A percentile compares a stretch with the other conserved stretches of the same genome.
Conservation (phyloP, 2,113 vertebrate genomes). For the Lagopus leucura region DNA sequence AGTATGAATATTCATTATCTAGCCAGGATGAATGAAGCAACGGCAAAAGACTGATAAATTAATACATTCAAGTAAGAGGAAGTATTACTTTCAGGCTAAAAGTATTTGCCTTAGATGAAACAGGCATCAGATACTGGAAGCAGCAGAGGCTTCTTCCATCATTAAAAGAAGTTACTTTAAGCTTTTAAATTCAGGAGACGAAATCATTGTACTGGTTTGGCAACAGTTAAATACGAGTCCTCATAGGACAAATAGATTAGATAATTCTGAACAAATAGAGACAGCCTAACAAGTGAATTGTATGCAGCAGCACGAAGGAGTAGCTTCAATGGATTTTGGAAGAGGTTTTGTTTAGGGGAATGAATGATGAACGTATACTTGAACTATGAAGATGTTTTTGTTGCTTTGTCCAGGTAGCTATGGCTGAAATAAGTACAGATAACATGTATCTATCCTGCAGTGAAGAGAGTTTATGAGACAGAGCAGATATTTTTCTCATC, state of each 20-base stretch:
- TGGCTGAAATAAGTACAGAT: neutral
- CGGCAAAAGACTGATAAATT: slow-evolving; percentile 24
- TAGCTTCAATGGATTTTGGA: neutral
- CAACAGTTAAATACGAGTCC: neutral
- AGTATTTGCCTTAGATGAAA: slow-evolving; percentile 22
- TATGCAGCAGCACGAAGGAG: neutral
- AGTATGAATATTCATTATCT: slow-evolving; percentile 2
- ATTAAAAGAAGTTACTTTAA: neutral
- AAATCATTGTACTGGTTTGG: neutral
- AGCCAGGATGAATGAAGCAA: slow-evolving; percentile 13
- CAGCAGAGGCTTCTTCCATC: neutral
- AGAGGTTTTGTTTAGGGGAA: neutral
- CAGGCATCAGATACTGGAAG: neutral
- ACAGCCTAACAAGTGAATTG: neutral
- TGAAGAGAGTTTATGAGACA: neutral
- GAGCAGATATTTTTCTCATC: neutral
- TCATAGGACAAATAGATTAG: neutral
- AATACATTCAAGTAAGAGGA: slow-evolving; percentile 15
- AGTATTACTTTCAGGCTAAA: slow-evolving; percentile 4
- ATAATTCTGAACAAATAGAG: slow-evolving; percentile 3
- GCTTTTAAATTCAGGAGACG: neutral
- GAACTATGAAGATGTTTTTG: neutral
- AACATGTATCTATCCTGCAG: neutral
- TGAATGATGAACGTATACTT: neutral
- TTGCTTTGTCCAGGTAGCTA: neutral